Base-by-base conservation (phyloP, 1,140 invertebrate genomes). In the Theocolax elegans region DNA sequence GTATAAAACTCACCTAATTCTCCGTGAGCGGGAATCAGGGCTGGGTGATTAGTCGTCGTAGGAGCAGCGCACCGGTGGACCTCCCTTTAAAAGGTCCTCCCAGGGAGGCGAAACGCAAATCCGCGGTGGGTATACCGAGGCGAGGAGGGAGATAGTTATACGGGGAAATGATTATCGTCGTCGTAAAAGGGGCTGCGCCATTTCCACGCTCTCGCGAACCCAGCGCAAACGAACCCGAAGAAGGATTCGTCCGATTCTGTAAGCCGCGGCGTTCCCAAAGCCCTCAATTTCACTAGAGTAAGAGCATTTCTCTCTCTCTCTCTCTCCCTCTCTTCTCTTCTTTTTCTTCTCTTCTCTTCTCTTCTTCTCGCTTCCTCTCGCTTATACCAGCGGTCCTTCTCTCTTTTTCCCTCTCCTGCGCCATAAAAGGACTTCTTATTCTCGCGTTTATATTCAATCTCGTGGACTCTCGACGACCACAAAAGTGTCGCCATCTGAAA, bases 361-460 rank as follows among this genome's bases (percentile, higher is more conserved):
- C 78, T n/a, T n/a, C n/a, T n/a, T n/a, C n/a, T n/a, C n/a, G n/a
- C n/a, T n/a, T n/a, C n/a, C n/a, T n/a, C n/a, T n/a, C n/a, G n/a
- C n/a, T n/a, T n/a, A n/a, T n/a, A n/a, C n/a, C n/a, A n/a, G n/a
- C n/a, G n/a, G n/a, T n/a, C n/a, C n/a, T n/a, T n/a, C n/a, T n/a
- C n/a, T n/a, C n/a, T n/a, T n/a, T n/a, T n/a, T 76, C 78, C 79
- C 31, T 35, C 31, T 23, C 2, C 21, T 15, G n/a, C 17, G 40
- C 82, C 78, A 82, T 85, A 84, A 84, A 85, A 83, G 80, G 77
- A 79, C 81, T 84, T 81, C 81, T 84, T 83, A 85, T 83, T 84
- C 81, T 82, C 81, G 79, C 82, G 80, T 85, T 85, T 84, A 83
- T 84, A 84, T 85, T 85, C 82, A 85, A 85, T 84, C 75, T 80